Evolutionary conservation across 2,113 vertebrate species (phyloP), one percentile per base, ranked within the genome.

Genomic region (Cariama cristata): DNA sequence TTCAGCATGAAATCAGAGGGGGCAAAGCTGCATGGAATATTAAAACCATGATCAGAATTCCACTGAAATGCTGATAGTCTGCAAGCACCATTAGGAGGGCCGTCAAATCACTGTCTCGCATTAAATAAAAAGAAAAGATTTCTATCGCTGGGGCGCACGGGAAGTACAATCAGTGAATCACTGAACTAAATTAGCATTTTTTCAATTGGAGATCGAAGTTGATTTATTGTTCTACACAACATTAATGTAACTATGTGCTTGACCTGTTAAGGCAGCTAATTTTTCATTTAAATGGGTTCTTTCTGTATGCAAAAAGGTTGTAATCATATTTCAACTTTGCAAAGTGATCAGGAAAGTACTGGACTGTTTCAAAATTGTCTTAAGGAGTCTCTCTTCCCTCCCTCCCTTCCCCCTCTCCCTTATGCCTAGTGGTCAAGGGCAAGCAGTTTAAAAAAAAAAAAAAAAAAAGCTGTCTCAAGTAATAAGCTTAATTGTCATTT

Each of bases 1-100:
- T 99, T 98, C 99, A 98, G 99, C 98, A 98, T 99, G 99, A 99
- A 99, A 99, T 99, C 99, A 98, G 99, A 99, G 98, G 99, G 99
- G 98, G 98, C 98, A 99, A 98, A 99, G 99, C 98, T 96, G 98
- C 98, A 98, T 98, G 98, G 98, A 99, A 99, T 99, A 99, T 99
- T 99, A 99, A 99, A 99, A 99, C 98, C 98, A 98, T 98, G 98
- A 98, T 98, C 98, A 99, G 98, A 99, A 99, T 99, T 99, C 98
- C 98, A 98, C 98, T 98, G 99, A 98, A 99, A 98, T 98, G 97
- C 98, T 99, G 98, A 98, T 98, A 93, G 98, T 98, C 98, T 98
- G 98, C 97, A 97, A 98, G 98, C 98, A 95, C 98, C 97, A 97
- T 98, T 98, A 98, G 97, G 98, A 96, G 97, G 92, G 97, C 97